These are phyloP conservation scores for Onthophagus sagittarius DNA, from an alignment of 2,888 invertebrate species.

Conservation along the genomic window DNA sequence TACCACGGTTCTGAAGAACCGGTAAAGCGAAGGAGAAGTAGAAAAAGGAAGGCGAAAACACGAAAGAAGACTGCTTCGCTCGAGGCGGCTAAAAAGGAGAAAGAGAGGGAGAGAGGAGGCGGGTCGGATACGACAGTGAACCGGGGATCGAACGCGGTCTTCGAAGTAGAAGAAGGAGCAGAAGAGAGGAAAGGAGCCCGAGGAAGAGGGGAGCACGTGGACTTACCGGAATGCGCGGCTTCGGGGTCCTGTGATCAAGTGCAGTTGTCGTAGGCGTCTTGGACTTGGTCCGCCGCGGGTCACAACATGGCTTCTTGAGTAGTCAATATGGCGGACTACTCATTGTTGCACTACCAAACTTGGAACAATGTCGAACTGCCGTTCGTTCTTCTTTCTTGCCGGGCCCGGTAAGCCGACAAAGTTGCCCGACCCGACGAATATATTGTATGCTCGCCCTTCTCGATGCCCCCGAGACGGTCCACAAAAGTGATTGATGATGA, in stretches of 20 bases:
- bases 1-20: neutral
- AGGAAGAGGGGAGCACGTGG: constrained; percentile 3
- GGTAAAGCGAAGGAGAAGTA: neutral
- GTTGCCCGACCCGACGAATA: neutral
- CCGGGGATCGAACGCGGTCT: neutral
- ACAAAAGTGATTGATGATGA: neutral
- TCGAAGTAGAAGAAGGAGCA: neutral
- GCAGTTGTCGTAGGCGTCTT: constrained; percentile 44
- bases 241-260: constrained; percentile 40
- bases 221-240: constrained; percentile 29
- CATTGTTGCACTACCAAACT: constrained; percentile 26
- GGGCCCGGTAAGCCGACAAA: neutral
- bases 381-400: neutral
- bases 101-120: neutral
- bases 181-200: constrained; percentile 1
- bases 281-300: constrained; percentile 43
- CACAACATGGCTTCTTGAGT: constrained; percentile 51
- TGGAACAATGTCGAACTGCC: constrained; percentile 22
- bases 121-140: neutral
- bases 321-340: constrained; percentile 48
- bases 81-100: neutral
- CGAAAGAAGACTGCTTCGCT: neutral
- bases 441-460: constrained; percentile 1
- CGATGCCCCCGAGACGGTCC: neutral
- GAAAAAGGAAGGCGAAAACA: neutral